These are phyloP conservation scores for Orycteropus afer DNA, from an alignment of 2,113 vertebrate genomes.

Conservation along the genomic window DNA sequence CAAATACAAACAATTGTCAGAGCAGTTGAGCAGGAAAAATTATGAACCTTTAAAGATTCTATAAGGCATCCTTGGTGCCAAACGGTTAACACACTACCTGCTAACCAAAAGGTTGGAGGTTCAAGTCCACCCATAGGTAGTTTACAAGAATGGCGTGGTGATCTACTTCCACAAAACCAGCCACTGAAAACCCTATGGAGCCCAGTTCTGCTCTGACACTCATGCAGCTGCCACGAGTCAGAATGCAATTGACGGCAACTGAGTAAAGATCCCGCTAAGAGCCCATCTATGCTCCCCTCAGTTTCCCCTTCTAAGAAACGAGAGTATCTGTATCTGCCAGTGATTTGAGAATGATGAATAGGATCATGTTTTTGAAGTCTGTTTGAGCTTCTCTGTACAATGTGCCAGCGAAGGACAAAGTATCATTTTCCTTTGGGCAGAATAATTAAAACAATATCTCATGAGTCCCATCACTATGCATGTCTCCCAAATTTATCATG, in stretches of 20 bases:
- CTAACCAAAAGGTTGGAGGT: not conserved
- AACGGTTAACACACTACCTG: not conserved
- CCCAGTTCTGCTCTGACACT: not conserved
- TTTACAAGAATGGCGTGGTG: not conserved
- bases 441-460: constrained; percentile 78
- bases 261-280: not conserved
- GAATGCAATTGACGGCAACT: not conserved
- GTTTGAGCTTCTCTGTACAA: constrained; percentile 16
- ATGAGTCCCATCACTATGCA: constrained; percentile 38
- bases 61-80: not conserved
- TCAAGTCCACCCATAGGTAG: not conserved
- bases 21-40: not conserved
- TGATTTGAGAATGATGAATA: constrained; percentile 13
- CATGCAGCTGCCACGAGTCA: not conserved
- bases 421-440: constrained; percentile 43
- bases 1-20: not conserved
- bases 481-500: constrained; percentile 70
- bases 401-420: constrained; percentile 56
- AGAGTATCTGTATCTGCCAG: not conserved
- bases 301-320: not conserved
- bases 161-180: not conserved
- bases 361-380: not conserved
- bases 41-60: not conserved
- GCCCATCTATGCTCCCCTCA: not conserved
- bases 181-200: not conserved